A percentile compares a stretch with the other conserved stretches of the same genome.
Evolutionary conservation across 2,113 vertebrate genomes (phyloP).

Genomic region (Colius striatus): DNA sequence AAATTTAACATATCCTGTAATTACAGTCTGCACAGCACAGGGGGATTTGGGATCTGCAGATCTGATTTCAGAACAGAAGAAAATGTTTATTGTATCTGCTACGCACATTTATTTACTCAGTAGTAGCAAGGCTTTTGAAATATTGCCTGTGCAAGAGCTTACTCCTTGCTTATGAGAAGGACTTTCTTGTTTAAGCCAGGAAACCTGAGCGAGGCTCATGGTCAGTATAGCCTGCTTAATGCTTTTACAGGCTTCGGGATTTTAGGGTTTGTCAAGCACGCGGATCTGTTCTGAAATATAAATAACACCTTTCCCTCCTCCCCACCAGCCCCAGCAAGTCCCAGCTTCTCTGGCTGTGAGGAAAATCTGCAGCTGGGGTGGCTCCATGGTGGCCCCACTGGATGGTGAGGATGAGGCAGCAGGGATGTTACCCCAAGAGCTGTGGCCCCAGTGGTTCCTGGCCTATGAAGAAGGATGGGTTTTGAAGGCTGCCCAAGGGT

Average conservation of each 20-base stretch:
- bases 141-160: slow-evolving; percentile 29
- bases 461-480: background rate
- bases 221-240: slow-evolving; percentile 60
- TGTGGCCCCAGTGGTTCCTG: rapidly evolving
- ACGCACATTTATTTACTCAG: slow-evolving; percentile 74
- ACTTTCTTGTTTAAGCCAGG: slow-evolving; percentile 67
- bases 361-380: background rate
- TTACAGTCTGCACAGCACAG: slow-evolving; percentile 80
- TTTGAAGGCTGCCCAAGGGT: background rate
- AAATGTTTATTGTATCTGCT: slow-evolving; percentile 83
- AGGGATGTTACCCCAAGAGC: background rate
- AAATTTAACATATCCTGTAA: slow-evolving; percentile 89
- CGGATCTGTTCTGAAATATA: slow-evolving; percentile 30
- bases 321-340: background rate
- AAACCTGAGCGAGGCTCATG: slow-evolving; percentile 9
- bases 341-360: background rate
- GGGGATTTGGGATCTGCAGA: slow-evolving; percentile 76
- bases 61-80: slow-evolving; percentile 78
- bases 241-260: slow-evolving; percentile 63
- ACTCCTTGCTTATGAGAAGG: slow-evolving; percentile 49
- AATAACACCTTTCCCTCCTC: slow-evolving; percentile 8
- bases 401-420: rapidly evolving
- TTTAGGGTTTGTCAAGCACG: background rate
- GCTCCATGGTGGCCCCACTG: rapidly evolving
- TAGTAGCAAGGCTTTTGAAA: slow-evolving; percentile 68